A percentile compares a stretch with the other conserved stretches of the same genome.
These are phyloP conservation scores for Borostomias antarcticus DNA, from an alignment of 2,797 vertebrate species.

Conservation along the genomic window DNA sequence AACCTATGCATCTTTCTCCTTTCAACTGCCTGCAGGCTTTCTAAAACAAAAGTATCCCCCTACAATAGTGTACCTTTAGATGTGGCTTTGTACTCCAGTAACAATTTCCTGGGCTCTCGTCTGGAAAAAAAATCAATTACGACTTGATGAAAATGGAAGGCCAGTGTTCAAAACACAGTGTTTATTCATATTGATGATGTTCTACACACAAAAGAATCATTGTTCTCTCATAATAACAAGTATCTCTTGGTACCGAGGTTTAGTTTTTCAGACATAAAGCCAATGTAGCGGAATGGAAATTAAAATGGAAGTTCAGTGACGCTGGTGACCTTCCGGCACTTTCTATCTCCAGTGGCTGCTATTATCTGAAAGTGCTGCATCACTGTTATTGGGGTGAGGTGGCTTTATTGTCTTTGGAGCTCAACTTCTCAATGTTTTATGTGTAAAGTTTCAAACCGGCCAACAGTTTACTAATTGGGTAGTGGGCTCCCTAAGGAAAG, in stretches of 20 bases:
- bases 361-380: conserved; percentile 10
- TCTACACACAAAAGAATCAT: background rate
- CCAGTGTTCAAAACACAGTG: background rate
- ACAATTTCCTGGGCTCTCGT: conserved; percentile 11
- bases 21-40: conserved; percentile 27
- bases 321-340: background rate
- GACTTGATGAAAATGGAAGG: conserved; percentile 1
- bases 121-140: conserved; percentile 10
- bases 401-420: conserved; percentile 25
- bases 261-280: conserved; percentile 2
- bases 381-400: conserved; percentile 26
- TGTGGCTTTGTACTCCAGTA: conserved; percentile 9
- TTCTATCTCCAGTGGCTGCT: conserved; percentile 13
- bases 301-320: background rate
- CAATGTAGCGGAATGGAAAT: conserved; percentile 7
- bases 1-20: conserved; percentile 10
- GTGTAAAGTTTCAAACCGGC: conserved; percentile 40
- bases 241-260: conserved; percentile 9
- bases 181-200: conserved; percentile 17
- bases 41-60: too few relatives aligned
- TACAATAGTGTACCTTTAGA: background rate
- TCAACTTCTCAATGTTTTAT: conserved; percentile 29
- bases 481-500: conserved; percentile 32
- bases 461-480: conserved; percentile 61
- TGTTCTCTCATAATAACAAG: background rate